Base-by-base conservation (phyloP, 92 coral and sea anemone genomes). In the Phenganax marumi region DNA sequence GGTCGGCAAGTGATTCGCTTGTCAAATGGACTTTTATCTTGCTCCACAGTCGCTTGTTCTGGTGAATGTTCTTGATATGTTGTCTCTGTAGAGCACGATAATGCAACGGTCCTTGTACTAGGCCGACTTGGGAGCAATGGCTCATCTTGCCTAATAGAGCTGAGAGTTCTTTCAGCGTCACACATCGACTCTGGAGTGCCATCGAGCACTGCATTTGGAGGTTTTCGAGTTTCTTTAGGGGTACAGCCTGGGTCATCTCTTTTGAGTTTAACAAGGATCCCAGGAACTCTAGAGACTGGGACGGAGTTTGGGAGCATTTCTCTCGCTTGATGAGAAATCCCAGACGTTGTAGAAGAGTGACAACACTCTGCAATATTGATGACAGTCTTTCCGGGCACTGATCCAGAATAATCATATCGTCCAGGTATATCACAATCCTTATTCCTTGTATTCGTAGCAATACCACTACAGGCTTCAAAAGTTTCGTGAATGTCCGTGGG, bases 361-460 rank as follows among this genome's bases (percentile, higher is more conserved):
- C 84, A 51, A 88, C 74, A 10, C 83, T 70, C 0, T 25, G 81
- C 77, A 75, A 85, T 3, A 88, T 54, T n/a, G 22, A 25, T 26
- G 72, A 26, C 86, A 85, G 61, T 53, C 64, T 76, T 53, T 75
- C 63, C 69, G 86, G 78, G 22, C 77, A 68, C 46, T 85, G 91
- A 58, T 81, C 80, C 33, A 88, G 81, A 48, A 88, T 62, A 21
- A 81, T 11, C 43, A 55, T 72, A 68, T 81, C 77, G 65, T 79
- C 84, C 54, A 79, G 73, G 47, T 79, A 79, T 43, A 79, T 52
- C 13, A 52, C 79, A 52, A 69, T 69, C 19, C 70, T 68, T 70
- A 82, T 82, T n/a, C 85, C 85, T 50, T 26, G 79, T 53, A 68
- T 19, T 73, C 80, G 86, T 26, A 83, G 69, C 61, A 54, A 50